These are phyloP conservation scores for Drosophila ogumai DNA, from an alignment of 1,140 invertebrate genomes.

Conservation along the genomic window DNA sequence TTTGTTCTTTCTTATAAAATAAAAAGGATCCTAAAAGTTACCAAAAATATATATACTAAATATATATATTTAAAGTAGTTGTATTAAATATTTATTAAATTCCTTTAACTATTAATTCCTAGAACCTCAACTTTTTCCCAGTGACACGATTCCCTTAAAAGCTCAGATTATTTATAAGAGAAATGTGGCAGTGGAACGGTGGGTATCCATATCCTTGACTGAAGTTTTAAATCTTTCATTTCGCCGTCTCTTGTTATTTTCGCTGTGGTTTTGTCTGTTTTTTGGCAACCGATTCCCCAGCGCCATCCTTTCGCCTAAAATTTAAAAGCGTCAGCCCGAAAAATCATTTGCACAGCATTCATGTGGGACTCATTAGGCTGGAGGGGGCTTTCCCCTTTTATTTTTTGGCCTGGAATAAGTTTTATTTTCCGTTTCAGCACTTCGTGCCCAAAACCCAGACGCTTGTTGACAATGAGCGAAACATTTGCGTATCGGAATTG, in stretches of 20 bases:
- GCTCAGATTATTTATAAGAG: conserved; percentile 10
- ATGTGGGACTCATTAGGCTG: conserved; percentile 69
- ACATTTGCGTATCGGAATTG: conserved; percentile 59
- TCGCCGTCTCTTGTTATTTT: conserved; percentile 24
- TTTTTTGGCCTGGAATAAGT: conserved; percentile 41
- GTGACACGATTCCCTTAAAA: conserved; percentile 10
- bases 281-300: conserved; percentile 3
- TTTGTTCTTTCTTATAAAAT: no score
- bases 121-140: not conserved
- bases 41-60: no score
- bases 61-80: not conserved
- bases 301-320: conserved; percentile 11
- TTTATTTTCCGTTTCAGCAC: conserved; percentile 35
- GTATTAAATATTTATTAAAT: not conserved
- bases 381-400: conserved; percentile 4
- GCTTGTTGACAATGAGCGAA: conserved; percentile 57
- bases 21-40: no score
- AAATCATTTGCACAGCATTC: conserved; percentile 67
- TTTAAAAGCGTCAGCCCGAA: conserved; percentile 64
- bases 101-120: not conserved
- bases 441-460: not conserved
- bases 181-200: not conserved
- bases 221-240: conserved; percentile 8
- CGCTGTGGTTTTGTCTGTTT: not conserved
- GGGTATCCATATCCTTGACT: conserved; percentile 5